Evolutionary conservation across 2,113 vertebrate genomes (phyloP).

Genomic region (Ancistrus triradiatus): DNA sequence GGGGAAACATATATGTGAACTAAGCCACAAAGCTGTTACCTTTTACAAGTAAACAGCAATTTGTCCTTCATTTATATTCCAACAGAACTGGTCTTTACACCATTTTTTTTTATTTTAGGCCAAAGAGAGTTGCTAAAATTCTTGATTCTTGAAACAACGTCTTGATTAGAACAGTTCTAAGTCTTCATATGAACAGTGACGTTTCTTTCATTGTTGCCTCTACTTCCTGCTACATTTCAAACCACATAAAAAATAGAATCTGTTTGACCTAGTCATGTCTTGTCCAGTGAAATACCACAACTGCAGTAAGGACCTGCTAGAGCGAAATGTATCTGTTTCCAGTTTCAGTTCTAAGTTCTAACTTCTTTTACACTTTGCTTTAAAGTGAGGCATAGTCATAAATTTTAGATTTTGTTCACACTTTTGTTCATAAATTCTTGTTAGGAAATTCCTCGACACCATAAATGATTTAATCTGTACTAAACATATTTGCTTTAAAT

Average conservation of each 20-base stretch:
- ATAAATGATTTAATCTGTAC: no score
- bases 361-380: neutral
- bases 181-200: neutral
- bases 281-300: neutral
- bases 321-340: neutral
- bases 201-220: constrained; percentile 17
- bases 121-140: constrained; percentile 11
- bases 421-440: no score
- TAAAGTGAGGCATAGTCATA: neutral
- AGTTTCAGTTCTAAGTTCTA: neutral
- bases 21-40: neutral
- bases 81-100: no score
- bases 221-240: constrained; percentile 61
- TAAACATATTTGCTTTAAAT: no score
- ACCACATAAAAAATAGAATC: constrained; percentile 51
- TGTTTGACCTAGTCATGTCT: constrained; percentile 28
- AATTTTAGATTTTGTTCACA: no score
- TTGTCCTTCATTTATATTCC: no score
- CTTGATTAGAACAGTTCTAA: constrained; percentile 16
- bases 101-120: no score
- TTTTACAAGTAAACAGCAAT: no score
- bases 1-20: neutral
- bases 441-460: no score
- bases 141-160: no score
- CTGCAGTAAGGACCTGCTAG: neutral